phyloP scores from a whole-genome alignment of 2,888 invertebrate genomes.

The Rugalucina vietnamica region DNA sequence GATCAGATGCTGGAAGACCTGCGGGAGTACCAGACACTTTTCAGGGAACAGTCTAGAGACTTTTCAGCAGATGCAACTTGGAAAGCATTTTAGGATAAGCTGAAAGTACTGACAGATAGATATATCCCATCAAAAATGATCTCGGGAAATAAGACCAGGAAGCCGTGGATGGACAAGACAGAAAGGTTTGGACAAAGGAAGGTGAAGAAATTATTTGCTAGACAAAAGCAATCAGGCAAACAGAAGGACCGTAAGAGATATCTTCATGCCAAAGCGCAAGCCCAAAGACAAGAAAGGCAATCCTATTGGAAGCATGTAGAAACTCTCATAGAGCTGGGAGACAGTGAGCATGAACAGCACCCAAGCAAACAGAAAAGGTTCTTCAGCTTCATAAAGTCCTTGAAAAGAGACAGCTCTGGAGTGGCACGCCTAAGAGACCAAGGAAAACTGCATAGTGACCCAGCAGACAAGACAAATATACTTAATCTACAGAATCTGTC shows the following conservation, averaged over 20 bases:
- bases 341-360: constrained; percentile 7
- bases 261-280: neutral
- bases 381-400: constrained; percentile 36
- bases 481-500: constrained; percentile 33
- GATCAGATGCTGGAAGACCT: neutral
- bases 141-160: neutral
- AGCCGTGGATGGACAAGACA: constrained; percentile 2
- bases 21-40: neutral
- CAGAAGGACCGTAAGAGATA: neutral
- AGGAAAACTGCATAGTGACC: constrained; percentile 21
- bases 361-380: constrained; percentile 34
- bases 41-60: neutral
- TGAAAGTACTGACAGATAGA: neutral
- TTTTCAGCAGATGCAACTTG: neutral
- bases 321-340: constrained; percentile 20
- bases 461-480: constrained; percentile 30
- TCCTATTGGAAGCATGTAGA: constrained; percentile 37
- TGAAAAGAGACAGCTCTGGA: constrained; percentile 28
- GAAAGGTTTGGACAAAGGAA: neutral
- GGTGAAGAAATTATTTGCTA: neutral
- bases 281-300: constrained; percentile 29
- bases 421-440: constrained; percentile 28
- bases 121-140: neutral
- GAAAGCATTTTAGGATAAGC: neutral
- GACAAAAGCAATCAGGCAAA: neutral